Percentiles rank a stretch among this genome's conserved stretches.
Conservation (phyloP, 2,113 vertebrate species). For the Piprites chloris region DNA sequence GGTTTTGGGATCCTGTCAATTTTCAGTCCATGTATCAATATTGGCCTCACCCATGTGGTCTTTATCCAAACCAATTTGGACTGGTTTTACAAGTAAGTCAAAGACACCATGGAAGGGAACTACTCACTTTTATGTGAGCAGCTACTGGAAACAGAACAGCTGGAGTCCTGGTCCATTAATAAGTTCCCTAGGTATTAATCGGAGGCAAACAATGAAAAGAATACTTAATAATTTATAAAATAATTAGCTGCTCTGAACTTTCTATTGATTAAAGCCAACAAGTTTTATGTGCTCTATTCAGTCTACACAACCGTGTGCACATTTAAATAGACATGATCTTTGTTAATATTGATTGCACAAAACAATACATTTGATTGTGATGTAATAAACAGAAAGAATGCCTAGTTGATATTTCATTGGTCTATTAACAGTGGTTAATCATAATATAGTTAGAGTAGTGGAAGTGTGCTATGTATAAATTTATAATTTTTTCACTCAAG, state of each 20-base stretch:
- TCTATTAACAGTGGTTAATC: neutral
- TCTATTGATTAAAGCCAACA: neutral
- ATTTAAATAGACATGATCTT: neutral
- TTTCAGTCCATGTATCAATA: neutral
- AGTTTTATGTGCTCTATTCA: neutral
- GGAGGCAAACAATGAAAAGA: neutral
- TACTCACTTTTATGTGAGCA: neutral
- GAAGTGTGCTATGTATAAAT: neutral
- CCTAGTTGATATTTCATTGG: neutral
- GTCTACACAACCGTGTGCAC: neutral
- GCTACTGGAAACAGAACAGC: neutral
- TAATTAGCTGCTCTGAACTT: neutral
- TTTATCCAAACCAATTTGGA: neutral
- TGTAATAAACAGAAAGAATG: neutral
- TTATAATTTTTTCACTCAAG: neutral
- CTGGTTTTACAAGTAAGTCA: neutral
- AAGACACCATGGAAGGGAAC: neutral
- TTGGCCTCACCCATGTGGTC: neutral
- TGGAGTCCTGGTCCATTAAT: neutral
- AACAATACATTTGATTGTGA: neutral
- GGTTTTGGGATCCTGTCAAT: neutral
- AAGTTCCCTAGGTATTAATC: neutral
- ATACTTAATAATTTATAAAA: slow-evolving; percentile 3
- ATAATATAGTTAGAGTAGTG: neutral
- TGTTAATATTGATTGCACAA: neutral